phyloP scores from a whole-genome alignment of 2,113 vertebrate species.

The Theristicus caerulescens region DNA sequence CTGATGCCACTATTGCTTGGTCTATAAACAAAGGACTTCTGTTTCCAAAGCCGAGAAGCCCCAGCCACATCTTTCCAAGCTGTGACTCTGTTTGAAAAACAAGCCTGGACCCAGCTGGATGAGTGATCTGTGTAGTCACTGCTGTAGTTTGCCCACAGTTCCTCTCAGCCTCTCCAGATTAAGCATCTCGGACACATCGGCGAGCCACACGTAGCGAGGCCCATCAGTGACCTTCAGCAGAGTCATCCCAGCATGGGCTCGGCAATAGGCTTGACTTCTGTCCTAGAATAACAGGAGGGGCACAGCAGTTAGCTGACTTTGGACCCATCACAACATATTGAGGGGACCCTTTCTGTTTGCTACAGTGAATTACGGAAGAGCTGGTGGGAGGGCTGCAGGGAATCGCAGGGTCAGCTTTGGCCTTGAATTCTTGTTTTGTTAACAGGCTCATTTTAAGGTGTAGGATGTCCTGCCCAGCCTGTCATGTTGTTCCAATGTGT shows the following conservation, averaged over 20 bases:
- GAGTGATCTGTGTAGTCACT: not conserved
- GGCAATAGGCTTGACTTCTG: not conserved
- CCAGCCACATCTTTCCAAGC: not conserved
- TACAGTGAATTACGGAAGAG: not conserved
- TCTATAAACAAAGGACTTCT: conserved; percentile 1
- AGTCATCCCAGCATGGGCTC: not conserved
- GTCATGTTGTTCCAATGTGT: not conserved
- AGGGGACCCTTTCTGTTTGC: not conserved
- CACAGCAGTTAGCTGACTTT: not conserved
- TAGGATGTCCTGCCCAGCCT: not conserved
- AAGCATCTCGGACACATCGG: not conserved
- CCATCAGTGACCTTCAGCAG: not conserved
- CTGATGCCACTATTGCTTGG: not conserved
- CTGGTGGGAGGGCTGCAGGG: not conserved
- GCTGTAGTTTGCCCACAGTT: not conserved
- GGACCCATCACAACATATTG: not conserved
- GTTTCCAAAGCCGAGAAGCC: not conserved
- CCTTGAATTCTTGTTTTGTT: not conserved
- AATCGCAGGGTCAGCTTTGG: not conserved
- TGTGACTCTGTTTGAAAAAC: not conserved
- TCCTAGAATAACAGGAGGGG: not conserved
- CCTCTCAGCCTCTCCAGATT: not conserved
- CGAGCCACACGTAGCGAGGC: fast-evolving
- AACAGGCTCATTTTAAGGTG: not conserved
- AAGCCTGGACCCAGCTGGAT: not conserved